phyloP scores from a whole-genome alignment of 2,113 vertebrate species.

The Gymnorhina tibicen region DNA sequence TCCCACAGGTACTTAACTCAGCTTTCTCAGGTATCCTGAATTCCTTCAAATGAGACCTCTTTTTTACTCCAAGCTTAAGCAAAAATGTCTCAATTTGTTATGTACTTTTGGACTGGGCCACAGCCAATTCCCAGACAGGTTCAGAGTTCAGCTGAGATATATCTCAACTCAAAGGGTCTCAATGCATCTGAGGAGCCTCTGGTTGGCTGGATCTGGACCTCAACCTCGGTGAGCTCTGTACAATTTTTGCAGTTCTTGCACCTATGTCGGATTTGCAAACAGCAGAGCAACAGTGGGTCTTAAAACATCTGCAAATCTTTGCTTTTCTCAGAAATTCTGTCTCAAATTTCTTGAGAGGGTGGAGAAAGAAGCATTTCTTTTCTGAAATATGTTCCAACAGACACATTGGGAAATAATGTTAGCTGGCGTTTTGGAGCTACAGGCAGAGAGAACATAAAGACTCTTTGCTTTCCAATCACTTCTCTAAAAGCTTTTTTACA shows the following conservation, averaged over 20 bases:
- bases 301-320: neutral
- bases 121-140: neutral
- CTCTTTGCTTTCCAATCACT: neutral
- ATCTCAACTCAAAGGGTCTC: neutral
- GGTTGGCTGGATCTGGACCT: neutral
- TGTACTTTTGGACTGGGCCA: neutral
- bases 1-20: neutral
- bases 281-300: neutral
- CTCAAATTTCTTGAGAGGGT: neutral
- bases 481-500: neutral
- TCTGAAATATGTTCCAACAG: neutral
- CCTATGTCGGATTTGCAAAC: neutral
- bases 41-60: neutral
- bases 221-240: rapidly evolving
- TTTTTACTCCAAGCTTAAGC: neutral
- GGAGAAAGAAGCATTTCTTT: neutral
- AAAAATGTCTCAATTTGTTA: neutral
- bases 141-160: neutral
- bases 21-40: neutral
- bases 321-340: neutral
- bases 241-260: neutral
- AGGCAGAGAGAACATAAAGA: neutral
- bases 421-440: neutral
- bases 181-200: neutral
- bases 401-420: neutral